Conservation (phyloP, 2,797 vertebrate species). For the Onychomys leucogaster region DNA sequence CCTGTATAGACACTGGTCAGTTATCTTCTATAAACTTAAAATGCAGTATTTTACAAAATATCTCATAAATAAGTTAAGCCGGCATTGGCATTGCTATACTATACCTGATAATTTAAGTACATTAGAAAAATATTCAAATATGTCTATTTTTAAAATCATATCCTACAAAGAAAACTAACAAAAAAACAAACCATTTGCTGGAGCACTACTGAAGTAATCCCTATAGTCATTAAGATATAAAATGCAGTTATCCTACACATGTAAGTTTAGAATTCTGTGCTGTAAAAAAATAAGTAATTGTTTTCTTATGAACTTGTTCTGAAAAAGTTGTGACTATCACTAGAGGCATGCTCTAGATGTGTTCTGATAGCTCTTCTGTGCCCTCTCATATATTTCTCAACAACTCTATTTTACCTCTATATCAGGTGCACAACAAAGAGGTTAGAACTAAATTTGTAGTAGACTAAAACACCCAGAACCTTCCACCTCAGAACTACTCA, state of each 20-base stretch:
- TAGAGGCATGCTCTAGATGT: neutral
- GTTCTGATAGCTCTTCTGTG: neutral
- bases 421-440: neutral
- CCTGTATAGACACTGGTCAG: neutral
- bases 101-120: neutral
- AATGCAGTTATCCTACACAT: neutral
- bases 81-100: neutral
- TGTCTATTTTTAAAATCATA: neutral
- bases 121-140: neutral
- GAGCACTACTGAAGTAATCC: neutral
- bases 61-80: neutral
- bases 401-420: neutral
- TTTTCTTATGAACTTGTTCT: neutral
- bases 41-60: neutral
- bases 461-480: neutral
- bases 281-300: neutral
- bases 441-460: neutral
- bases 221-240: neutral
- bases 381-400: neutral
- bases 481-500: neutral
- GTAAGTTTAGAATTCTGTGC: neutral
- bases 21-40: neutral
- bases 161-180: neutral
- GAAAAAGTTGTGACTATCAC: neutral
- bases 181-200: neutral